Evolutionary conservation across 2,113 vertebrate species (phyloP).

Genomic region (Nycticorax nycticorax): DNA sequence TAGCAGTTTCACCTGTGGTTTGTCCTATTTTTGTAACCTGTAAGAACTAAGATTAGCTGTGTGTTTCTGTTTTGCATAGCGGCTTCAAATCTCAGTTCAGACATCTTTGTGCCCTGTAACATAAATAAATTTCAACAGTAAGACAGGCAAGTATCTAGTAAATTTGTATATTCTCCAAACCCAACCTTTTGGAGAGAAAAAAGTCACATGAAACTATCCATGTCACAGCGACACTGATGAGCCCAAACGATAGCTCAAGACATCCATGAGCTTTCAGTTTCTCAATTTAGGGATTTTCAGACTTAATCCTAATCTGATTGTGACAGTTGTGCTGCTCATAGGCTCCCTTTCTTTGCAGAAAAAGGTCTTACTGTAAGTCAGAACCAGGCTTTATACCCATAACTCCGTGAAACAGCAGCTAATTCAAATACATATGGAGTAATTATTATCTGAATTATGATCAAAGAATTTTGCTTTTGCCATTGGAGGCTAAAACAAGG

Average conservation of each 20-base stretch:
- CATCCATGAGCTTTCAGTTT: rapidly evolving
- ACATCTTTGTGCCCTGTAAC: neutral
- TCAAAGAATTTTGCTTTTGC: neutral
- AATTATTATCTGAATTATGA: neutral
- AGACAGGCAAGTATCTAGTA: neutral
- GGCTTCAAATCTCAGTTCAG: neutral
- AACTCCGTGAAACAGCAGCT: neutral
- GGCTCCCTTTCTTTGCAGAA: neutral
- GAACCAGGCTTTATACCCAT: rapidly evolving
- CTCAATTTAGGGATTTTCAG: neutral
- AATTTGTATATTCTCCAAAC: neutral
- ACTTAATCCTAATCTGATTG: neutral
- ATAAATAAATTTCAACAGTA: neutral
- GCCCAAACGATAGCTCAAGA: neutral
- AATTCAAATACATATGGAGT: rapidly evolving
- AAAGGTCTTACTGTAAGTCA: rapidly evolving
- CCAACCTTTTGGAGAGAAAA: neutral
- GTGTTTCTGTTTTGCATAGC: neutral
- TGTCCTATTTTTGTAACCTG: neutral
- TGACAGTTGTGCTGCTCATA: neutral
- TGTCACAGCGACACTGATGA: neutral
- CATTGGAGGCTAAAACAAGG: neutral
- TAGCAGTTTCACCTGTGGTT: neutral
- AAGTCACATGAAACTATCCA: neutral
- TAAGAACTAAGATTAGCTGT: neutral